Conservation (phyloP, 2,888 invertebrate species). For the Achlya flavicornis region DNA sequence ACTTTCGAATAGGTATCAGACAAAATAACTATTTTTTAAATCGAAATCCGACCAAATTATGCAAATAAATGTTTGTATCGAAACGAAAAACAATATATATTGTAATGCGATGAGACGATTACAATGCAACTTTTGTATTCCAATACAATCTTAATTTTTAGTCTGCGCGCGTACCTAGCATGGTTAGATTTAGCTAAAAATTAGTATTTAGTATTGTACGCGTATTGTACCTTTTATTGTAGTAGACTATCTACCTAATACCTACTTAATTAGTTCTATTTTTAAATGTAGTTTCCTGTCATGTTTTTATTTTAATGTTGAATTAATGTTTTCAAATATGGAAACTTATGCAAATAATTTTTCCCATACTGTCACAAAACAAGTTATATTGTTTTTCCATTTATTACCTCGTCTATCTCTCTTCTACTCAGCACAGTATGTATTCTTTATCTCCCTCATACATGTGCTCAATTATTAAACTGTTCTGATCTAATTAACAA, state of each 20-base stretch:
- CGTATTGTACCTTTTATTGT: too few relatives aligned
- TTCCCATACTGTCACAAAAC: background rate
- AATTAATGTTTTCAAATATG: too few relatives aligned
- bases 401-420: background rate
- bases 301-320: too few relatives aligned
- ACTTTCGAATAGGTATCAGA: too few relatives aligned
- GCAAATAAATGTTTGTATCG: conserved; percentile 12
- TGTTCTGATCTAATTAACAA: conserved; percentile 66
- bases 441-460: conserved; percentile 21
- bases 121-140: conserved; percentile 41
- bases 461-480: conserved; percentile 54
- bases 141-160: conserved; percentile 35
- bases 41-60: conserved; percentile 20
- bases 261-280: too few relatives aligned
- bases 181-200: conserved; percentile 19
- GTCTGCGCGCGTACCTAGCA: conserved; percentile 22
- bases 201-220: too few relatives aligned
- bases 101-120: conserved; percentile 47
- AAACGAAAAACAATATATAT: conserved; percentile 9
- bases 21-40: conserved; percentile 2
- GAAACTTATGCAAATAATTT: background rate
- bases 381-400: background rate
- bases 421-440: background rate
- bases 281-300: too few relatives aligned
- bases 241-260: too few relatives aligned